Base-by-base conservation (phyloP, 92 coral and sea anemone species). In the Chrysogorgia sp. region DNA sequence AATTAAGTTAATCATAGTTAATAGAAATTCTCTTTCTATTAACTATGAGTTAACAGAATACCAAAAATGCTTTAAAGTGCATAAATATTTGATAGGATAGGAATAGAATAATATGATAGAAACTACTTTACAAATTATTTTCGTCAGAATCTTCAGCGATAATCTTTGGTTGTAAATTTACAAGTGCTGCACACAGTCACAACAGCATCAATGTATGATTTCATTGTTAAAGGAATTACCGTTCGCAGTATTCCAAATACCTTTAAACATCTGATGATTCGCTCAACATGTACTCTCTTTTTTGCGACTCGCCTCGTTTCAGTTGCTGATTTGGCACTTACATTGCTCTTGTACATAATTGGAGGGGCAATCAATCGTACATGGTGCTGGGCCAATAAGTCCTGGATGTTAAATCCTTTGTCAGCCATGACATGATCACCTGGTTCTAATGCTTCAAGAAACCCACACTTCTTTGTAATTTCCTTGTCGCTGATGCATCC, bases 401-500 rank as follows among this genome's bases (percentile, higher is more conserved):
- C n/a, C n/a, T n/a, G n/a, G n/a, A n/a, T n/a, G n/a, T n/a, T n/a
- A n/a, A n/a, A n/a, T n/a, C n/a, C n/a, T n/a, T n/a, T n/a, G n/a
- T n/a, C n/a, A n/a, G n/a, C n/a, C n/a, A n/a, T n/a, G n/a, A n/a
- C n/a, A n/a, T n/a, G n/a, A n/a, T n/a, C n/a, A n/a, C 85, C 88
- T 57, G 91, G 86, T 56, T 88, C 65, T 32, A 85, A 57, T 48
- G 82, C 78, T 60, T 88, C 81, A 5, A 88, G 80, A 62, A 88
- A 88, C 60, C 92, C 92, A 81, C 89, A 74, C 40, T 34, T 83
- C 23, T 72, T 75, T 53, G 82, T 84, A 65, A 88, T 84, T 80
- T 88, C 89, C 86, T 85, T 85, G 81, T 88, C 87, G 75, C 92
- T 88, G 56, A 85, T 88, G 75, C 92, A 85, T 55, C 89, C 84